phyloP scores from a whole-genome alignment of 2,888 invertebrate genomes.

The Conistra vaccinii region DNA sequence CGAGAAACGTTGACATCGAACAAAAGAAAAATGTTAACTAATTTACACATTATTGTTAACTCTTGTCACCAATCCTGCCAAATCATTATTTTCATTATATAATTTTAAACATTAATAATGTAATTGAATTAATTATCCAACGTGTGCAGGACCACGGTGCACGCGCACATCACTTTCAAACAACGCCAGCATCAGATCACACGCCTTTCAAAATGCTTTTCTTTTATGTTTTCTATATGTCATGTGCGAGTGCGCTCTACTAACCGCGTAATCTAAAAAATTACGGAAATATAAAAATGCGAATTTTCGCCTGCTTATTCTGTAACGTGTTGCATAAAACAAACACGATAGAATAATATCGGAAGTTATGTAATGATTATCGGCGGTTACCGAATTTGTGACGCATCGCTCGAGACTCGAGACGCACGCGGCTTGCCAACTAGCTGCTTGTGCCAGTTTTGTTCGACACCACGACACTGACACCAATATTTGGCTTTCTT shows the following conservation, averaged over 20 bases:
- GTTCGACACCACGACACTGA: slow-evolving; percentile 81
- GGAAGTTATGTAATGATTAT: slow-evolving; percentile 83
- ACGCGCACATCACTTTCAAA: slow-evolving; percentile 43
- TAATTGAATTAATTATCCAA: background rate
- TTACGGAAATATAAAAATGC: slow-evolving; percentile 48
- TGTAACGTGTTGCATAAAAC: slow-evolving; percentile 77
- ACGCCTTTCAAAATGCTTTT: slow-evolving; percentile 36
- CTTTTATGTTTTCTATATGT: slow-evolving; percentile 26
- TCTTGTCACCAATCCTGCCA: too few species aligned
- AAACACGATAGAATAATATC: slow-evolving; percentile 77
- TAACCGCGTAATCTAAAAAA: slow-evolving; percentile 34
- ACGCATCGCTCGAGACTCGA: slow-evolving; percentile 79
- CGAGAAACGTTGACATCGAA: background rate
- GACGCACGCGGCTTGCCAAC: slow-evolving; percentile 80
- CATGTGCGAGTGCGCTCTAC: slow-evolving; percentile 23
- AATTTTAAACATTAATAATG: background rate
- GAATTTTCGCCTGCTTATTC: slow-evolving; percentile 63
- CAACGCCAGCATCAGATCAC: slow-evolving; percentile 19
- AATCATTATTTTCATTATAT: background rate
- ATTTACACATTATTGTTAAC: background rate
- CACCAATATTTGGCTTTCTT: slow-evolving; percentile 84
- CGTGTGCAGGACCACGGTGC: slow-evolving; percentile 8
- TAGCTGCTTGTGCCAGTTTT: slow-evolving; percentile 80
- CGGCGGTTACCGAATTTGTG: slow-evolving; percentile 80
- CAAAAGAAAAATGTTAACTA: background rate